phyloP scores from a whole-genome alignment of 92 coral and sea anemone species.

The Siderastrea siderea region DNA sequence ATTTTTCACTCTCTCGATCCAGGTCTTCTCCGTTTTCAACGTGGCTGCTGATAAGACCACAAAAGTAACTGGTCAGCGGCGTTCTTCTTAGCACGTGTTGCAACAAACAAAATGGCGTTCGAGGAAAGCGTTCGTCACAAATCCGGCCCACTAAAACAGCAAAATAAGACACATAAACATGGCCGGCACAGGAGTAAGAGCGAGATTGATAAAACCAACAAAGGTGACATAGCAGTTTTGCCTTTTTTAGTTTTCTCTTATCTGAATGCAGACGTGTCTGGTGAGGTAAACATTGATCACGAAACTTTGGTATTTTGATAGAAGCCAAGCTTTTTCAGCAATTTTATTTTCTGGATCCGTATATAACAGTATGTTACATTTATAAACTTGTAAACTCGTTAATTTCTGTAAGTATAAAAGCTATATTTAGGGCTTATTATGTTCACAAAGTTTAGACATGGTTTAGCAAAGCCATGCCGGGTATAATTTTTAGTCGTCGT shows the following conservation, averaged over 20 bases:
- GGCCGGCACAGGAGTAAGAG: constrained; percentile 95
- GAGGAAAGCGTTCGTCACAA: constrained; percentile 78
- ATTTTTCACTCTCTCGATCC: too few relatives aligned
- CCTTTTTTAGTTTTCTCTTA: too few relatives aligned
- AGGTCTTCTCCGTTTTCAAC: neutral
- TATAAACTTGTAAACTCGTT: too few relatives aligned
- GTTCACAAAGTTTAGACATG: too few relatives aligned
- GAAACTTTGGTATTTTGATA: neutral
- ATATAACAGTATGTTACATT: too few relatives aligned
- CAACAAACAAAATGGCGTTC: constrained; percentile 92
- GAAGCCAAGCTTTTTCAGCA: too few relatives aligned
- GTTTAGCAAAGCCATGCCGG: too few relatives aligned
- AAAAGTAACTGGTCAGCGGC: constrained; percentile 50
- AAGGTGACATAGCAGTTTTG: constrained; percentile 62
- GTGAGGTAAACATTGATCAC: neutral
- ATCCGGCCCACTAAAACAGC: constrained; percentile 96
- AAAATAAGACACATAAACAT: constrained; percentile 96
- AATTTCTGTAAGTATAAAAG: too few relatives aligned
- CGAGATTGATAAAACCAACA: constrained; percentile 82
- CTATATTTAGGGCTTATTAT: too few relatives aligned
- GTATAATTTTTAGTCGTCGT: too few relatives aligned
- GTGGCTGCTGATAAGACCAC: neutral
- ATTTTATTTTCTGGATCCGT: too few relatives aligned
- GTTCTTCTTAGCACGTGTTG: constrained; percentile 70
- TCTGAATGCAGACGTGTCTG: neutral